These are phyloP conservation scores for Rhagoletis pomonella DNA, from an alignment of 1,140 invertebrate genomes.

Conservation along the genomic window DNA sequence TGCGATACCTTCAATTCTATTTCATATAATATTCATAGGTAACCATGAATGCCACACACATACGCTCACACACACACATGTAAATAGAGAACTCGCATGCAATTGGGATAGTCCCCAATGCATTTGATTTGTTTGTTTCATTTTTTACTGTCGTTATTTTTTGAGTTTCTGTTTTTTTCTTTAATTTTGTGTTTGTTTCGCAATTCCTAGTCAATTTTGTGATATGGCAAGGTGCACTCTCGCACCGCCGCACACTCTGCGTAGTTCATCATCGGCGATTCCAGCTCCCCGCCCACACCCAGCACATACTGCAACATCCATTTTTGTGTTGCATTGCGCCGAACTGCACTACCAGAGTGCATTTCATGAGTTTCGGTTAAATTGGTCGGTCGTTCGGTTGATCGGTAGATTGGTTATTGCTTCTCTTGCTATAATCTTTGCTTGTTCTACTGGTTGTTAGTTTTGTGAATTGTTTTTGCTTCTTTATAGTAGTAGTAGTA, in stretches of 20 bases:
- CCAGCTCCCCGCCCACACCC: constrained; percentile 32
- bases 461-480: not conserved
- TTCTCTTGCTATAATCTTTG: constrained; percentile 17
- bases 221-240: constrained; percentile 30
- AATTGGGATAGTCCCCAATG: not conserved
- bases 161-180: not conserved
- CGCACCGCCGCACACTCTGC: constrained; percentile 17
- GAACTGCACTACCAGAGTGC: not conserved
- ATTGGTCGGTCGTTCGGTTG: constrained; percentile 10
- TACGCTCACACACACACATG: not conserved
- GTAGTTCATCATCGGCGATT: not conserved
- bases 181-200: constrained; percentile 25
- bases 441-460: constrained; percentile 35
- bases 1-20: too few species aligned
- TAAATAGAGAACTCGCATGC: not conserved
- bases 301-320: not conserved
- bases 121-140: not conserved
- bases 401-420: not conserved
- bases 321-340: not conserved
- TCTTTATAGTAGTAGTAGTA: not conserved
- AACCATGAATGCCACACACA: not conserved
- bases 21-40: not conserved
- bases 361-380: constrained; percentile 21
- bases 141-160: constrained; percentile 6
- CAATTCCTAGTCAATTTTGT: constrained; percentile 34